Evolutionary conservation across 2,113 vertebrate species (phyloP), one percentile per base, ranked within the genome.

Genomic region (Osmerus mordax): DNA sequence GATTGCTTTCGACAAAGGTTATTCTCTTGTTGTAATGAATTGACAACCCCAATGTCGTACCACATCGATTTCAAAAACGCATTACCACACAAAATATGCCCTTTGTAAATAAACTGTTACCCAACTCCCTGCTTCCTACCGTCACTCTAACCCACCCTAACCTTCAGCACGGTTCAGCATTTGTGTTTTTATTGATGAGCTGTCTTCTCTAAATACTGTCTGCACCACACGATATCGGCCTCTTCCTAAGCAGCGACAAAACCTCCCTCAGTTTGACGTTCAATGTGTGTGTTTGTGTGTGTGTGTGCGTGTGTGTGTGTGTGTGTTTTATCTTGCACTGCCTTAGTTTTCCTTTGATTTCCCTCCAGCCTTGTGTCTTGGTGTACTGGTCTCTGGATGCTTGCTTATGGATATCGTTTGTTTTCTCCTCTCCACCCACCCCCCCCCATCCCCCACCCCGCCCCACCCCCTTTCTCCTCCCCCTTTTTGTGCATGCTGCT

Each of bases 321-420:
- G 63, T 65, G n/a, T 18, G 29, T 65, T 89, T 89, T 85, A 87
- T 87, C 83, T 85, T 79, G 83, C 81, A 75, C 83, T 84, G 83
- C 83, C 80, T 85, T 80, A 76, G 79, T 82, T 86, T 67, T 68
- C 77, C 80, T 85, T 36, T 85, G 73, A 86, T 90, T 88, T 84
- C 83, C 77, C 85, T 87, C 69, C 73, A 83, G 86, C 82, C 84
- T 81, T n/a, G 81, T 86, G 67, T 88, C 88, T 89, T 87, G 87
- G 91, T 87, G 88, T 90, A 89, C 81, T 87, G 84, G 88, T 91
- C 85, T 90, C 76, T 87, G 84, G 90, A 88, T 87, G 90, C 90
- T 91, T 90, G 91, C 90, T 93, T 92, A 93, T 92, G 86, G 87
- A 85, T 91, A 89, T 90, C 77, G 81, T 89, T 83, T 90, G 88